Evolutionary conservation across 2,113 vertebrate species (phyloP), one percentile per base, ranked within the genome.

Genomic region (Forbesichthys agassizii): DNA sequence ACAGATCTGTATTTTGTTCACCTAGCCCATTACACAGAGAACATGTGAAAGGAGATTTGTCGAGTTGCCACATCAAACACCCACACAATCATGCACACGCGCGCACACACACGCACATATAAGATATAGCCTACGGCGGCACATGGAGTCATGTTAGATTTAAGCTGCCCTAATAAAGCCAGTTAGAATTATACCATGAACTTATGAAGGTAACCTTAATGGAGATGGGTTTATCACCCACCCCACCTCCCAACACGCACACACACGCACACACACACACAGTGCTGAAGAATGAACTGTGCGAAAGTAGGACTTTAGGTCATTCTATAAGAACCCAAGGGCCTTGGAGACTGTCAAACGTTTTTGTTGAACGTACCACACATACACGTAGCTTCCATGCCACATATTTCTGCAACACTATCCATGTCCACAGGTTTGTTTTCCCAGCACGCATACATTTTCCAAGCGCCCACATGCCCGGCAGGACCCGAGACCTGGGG

Each of bases 91-190:
- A 33, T 20, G 58, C 54, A 59, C 58, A 51, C 59, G 56, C 36
- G 57, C 66, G 54, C 63, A 81, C 77, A 76, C 56, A 69, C 61
- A 16, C 20, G 52, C 18, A 61, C 49, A 64, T 33, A 33, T 49
- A 65, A 18, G 48, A 12, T 55, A 59, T 52, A 79, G 75, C 80
- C 79, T 59, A 47, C 57, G 73, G 78, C 79, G 64, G 48, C 20
- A 33, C 68, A 83, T 55, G 64, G 71, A 89, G 78, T 49, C 78
- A 81, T 81, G 75, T 87, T 88, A 86, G 75, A 89, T 86, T 82
- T 82, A 84, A 85, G 69, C 82, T 77, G 61, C 51, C 84, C 69
- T 79, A 84, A 82, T 89, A 83, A 90, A 89, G 79, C 78, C 86
- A 85, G 84, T 89, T 88, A 86, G 70, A 85, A 79, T 83, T 86